Conservation (phyloP, 2,888 invertebrate genomes). For the Habrosyne pyritoides region DNA sequence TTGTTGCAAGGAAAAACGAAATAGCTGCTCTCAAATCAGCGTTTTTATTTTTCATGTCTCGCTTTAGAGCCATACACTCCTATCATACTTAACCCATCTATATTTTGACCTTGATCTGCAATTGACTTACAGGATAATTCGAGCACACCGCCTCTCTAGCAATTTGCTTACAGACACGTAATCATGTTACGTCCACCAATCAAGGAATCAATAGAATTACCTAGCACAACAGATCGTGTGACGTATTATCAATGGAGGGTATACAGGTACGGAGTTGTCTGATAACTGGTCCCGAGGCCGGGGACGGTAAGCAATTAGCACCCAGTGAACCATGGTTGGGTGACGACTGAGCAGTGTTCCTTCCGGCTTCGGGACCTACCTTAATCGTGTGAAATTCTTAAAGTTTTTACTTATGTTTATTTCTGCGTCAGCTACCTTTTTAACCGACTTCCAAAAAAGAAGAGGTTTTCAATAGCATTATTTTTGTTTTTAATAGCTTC, state of each 20-base stretch:
- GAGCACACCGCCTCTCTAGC: not conserved
- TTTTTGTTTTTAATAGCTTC: no score
- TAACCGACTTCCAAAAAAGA: no score
- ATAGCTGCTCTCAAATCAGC: no score
- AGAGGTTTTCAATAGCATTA: no score
- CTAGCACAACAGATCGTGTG: not conserved
- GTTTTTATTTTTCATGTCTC: no score
- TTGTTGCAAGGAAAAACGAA: no score
- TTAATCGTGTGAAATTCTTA: not conserved
- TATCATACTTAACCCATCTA: no score
- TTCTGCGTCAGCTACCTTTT: no score
- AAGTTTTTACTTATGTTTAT: not conserved
- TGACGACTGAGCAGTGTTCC: not conserved
- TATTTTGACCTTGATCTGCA: no score
- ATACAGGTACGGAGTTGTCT: conserved; percentile 25
- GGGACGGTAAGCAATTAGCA: conserved; percentile 29
- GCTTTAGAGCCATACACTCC: no score
- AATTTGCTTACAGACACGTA: not conserved
- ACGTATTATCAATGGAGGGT: conserved; percentile 11
- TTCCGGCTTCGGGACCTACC: not conserved
- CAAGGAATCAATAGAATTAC: not conserved
- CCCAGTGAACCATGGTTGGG: conserved; percentile 18
- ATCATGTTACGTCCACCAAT: not conserved
- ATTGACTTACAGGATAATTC: not conserved
- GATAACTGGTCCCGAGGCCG: conserved; percentile 29